phyloP scores from a whole-genome alignment of 2,113 vertebrate species.

The Mesocricetus auratus region DNA sequence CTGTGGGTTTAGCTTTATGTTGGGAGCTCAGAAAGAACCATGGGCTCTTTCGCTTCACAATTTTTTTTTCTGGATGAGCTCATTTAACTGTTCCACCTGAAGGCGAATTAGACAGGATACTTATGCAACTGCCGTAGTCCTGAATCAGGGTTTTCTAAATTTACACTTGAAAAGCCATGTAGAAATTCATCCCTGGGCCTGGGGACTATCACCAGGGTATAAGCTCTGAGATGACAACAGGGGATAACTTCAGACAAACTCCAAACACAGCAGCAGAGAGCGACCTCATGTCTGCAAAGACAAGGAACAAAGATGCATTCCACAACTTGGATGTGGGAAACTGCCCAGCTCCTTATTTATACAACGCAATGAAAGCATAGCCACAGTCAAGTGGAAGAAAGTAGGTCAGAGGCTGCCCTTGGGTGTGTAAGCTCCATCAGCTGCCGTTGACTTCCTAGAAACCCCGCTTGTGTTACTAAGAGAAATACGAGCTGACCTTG shows the following conservation, averaged over 20 bases:
- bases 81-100: conserved; percentile 45
- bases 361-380: background rate
- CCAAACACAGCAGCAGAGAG: background rate
- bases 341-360: background rate
- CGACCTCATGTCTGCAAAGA: background rate
- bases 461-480: background rate
- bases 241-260: background rate
- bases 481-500: background rate
- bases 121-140: background rate
- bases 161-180: background rate
- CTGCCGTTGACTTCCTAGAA: background rate
- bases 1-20: background rate
- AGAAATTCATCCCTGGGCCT: background rate
- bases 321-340: background rate
- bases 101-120: conserved; percentile 30
- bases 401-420: background rate
- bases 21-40: background rate
- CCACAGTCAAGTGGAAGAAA: background rate
- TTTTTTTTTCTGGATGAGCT: conserved; percentile 31
- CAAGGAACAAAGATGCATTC: background rate
- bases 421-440: background rate
- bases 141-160: conserved; percentile 50
- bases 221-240: background rate
- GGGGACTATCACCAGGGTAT: background rate
- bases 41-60: background rate